Evolutionary conservation across 2,797 vertebrate species (phyloP).

Genomic region (Mycteria americana): DNA sequence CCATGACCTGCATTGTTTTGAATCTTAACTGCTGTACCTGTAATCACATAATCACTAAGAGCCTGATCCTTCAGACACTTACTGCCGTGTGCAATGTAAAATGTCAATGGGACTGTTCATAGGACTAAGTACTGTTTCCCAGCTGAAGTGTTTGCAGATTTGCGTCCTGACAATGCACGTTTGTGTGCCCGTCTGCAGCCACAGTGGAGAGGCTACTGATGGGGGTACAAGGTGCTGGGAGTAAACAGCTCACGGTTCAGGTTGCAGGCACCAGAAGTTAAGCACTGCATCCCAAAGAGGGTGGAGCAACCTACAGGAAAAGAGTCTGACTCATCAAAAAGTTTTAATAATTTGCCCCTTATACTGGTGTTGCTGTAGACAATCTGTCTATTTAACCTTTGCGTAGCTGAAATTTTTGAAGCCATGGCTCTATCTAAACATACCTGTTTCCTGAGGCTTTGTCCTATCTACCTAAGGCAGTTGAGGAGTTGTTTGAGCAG

Average conservation of each 20-base stretch:
- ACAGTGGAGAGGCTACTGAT: neutral
- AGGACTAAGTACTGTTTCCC: neutral
- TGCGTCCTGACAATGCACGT: neutral
- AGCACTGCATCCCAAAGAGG: neutral
- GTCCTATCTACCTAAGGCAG: neutral
- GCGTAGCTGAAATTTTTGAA: neutral
- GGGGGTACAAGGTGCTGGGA: neutral
- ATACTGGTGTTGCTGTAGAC: neutral
- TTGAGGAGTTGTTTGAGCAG: neutral
- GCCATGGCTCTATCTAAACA: neutral
- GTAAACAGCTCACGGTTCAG: neutral
- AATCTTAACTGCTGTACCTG: neutral
- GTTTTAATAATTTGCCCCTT: neutral
- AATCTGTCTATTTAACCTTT: neutral
- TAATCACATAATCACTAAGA: neutral
- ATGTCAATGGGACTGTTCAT: neutral
- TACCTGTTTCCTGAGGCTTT: neutral
- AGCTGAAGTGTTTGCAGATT: neutral
- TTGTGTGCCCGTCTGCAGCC: neutral
- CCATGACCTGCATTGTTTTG: neutral
- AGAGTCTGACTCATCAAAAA: neutral
- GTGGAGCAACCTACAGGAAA: neutral
- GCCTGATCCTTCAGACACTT: neutral
- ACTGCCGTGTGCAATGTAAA: neutral
- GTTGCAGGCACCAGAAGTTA: neutral